Conservation (phyloP, 2,113 vertebrate species). For the Saccopteryx leptura region DNA sequence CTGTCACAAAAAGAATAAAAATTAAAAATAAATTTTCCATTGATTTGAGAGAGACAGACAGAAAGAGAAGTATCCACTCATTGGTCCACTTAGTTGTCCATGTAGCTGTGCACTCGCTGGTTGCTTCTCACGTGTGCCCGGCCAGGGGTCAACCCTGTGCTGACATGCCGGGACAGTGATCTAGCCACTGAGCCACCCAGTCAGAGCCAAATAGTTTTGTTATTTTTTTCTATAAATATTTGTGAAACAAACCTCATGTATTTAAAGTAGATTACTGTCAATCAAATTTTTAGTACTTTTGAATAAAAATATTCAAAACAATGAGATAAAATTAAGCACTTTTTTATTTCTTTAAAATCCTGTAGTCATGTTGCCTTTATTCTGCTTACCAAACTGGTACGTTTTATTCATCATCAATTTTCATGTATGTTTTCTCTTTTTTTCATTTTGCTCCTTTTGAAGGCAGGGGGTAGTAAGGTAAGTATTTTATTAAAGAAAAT, state of each 20-base stretch:
- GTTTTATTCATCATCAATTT: slow-evolving; percentile 78
- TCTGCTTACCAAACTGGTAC: slow-evolving; percentile 48
- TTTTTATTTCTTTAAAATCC: slow-evolving; percentile 63
- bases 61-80: too few species aligned
- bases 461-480: slow-evolving; percentile 99
- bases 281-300: slow-evolving; percentile 44
- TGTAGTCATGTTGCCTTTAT: slow-evolving; percentile 2
- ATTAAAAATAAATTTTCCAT: too few species aligned
- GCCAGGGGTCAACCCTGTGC: too few species aligned
- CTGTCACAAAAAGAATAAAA: too few species aligned
- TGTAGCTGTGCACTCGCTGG: too few species aligned
- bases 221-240: slow-evolving; percentile 45
- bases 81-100: too few species aligned
- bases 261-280: slow-evolving; percentile 36
- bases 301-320: slow-evolving; percentile 45
- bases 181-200: too few species aligned
- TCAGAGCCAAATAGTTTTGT: not conserved
- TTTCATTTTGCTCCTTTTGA: slow-evolving; percentile 91
- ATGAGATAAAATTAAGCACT: not conserved
- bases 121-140: too few species aligned
- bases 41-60: too few species aligned
- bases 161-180: too few species aligned
- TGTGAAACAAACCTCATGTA: slow-evolving; percentile 8
- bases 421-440: slow-evolving; percentile 87
- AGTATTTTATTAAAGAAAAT: slow-evolving; percentile 84